Base-by-base conservation (phyloP, 2,113 vertebrate genomes). In the Coregonus clupeaformis region DNA sequence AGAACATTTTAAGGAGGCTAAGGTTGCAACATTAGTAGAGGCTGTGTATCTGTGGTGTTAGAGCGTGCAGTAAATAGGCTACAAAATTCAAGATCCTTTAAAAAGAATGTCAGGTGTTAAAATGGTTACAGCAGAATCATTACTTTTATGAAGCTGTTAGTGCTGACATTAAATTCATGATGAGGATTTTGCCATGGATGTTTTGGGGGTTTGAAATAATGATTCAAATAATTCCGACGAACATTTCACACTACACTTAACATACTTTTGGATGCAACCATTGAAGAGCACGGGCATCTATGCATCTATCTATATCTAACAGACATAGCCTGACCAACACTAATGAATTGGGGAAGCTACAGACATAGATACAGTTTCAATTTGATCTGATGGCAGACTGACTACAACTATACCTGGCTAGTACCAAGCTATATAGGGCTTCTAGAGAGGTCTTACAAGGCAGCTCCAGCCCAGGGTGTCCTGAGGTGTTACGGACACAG, bases 401-500 rank as follows among this genome's bases (percentile, higher is more conserved):
- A 36, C 6, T 45, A 52, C 60, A 42, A 74, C 30, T 52, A 14
- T 3, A 72, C 24, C 47, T 59, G 9, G 36, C 36, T 12, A 42
- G 9, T 42, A 77, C 18, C 69, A 76, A 72, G 70, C 73, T 75
- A 24, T 25, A 42, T n/a, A n/a, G n/a, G 22, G 63, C 12, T 25
- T 32, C 20, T 62, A 68, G 18, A 29, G 59, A 45, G 4, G 29
- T 63, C 97, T 96, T 96, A 99, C 98, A 86, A 0, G 98, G 97
- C 64, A 99, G 87, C 88, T 98, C 98, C 85, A 99, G 91, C 6
- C 97, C 96, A 0, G 96, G 94, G 82, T 98, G 97, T 73, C 97
- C 94, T 0, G 95, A 95, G 2, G 94, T 92, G 64, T 98, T 99
- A 88, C 96, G 97, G 69, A 98, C 95, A 80, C 93, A 95, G 0